phyloP scores from a whole-genome alignment of 2,888 invertebrate species.

The Matsumyia berberina region DNA sequence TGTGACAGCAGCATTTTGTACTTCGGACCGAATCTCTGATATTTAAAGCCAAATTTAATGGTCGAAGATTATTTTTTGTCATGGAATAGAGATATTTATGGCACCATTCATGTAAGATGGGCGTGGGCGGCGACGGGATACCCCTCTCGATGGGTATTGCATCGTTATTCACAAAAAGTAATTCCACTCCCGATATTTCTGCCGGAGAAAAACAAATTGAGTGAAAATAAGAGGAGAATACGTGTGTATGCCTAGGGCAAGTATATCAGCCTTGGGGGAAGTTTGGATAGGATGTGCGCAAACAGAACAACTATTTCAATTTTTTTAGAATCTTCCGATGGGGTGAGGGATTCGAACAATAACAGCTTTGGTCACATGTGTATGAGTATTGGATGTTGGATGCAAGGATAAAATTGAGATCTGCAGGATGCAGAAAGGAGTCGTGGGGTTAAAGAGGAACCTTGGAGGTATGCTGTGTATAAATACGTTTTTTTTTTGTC shows the following conservation, averaged over 20 bases:
- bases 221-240: constrained; percentile 56
- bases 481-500: constrained; percentile 31
- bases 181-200: constrained; percentile 69
- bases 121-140: constrained; percentile 15
- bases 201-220: constrained; percentile 66
- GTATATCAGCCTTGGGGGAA: constrained; percentile 17
- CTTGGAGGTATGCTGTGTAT: constrained; percentile 17
- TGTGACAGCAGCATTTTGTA: constrained; percentile 37
- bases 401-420: constrained; percentile 48
- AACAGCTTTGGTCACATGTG: constrained; percentile 68
- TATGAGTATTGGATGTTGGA: constrained; percentile 12
- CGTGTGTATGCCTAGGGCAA: constrained; percentile 46
- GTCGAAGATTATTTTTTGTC: constrained; percentile 67
- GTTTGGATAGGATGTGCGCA: constrained; percentile 8
- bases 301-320: constrained; percentile 57
- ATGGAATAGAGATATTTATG: constrained; percentile 65
- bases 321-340: constrained; percentile 19
- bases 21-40: constrained; percentile 70
- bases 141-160: constrained; percentile 53
- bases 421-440: constrained; percentile 31
- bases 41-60: constrained; percentile 74
- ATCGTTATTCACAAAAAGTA: constrained; percentile 74
- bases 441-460: constrained; percentile 28
- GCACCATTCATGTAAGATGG: constrained; percentile 56
- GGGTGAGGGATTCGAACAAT: constrained; percentile 28